phyloP scores from a whole-genome alignment of 2,113 vertebrate species.

The Sceloporus undulatus region DNA sequence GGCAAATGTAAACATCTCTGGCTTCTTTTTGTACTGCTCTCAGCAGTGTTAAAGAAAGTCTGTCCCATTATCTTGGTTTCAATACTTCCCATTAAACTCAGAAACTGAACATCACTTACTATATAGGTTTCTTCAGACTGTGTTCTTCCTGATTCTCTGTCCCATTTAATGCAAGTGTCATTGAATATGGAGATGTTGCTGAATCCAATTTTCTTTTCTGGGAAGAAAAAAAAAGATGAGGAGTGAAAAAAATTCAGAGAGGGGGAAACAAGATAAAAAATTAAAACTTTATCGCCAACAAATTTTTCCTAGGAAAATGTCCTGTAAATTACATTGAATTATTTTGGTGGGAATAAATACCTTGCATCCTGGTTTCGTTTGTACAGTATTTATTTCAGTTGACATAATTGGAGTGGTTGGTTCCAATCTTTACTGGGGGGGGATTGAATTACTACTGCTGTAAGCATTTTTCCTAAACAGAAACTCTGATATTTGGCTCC shows the following conservation, averaged over 20 bases:
- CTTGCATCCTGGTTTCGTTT: no score
- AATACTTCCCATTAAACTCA: neutral
- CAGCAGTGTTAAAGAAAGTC: neutral
- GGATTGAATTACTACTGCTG: neutral
- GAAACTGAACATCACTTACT: slow-evolving; percentile 68
- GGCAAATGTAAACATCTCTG: neutral
- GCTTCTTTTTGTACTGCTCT: neutral
- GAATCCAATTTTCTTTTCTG: slow-evolving; percentile 77
- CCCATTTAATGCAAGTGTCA: slow-evolving; percentile 90
- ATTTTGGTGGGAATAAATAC: no score
- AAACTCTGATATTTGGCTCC: neutral
- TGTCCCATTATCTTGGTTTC: neutral
- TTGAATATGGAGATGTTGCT: slow-evolving; percentile 81
- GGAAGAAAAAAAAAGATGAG: neutral
- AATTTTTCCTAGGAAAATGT: no score
- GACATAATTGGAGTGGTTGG: no score
- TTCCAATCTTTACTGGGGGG: no score
- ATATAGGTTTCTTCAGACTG: slow-evolving; percentile 70
- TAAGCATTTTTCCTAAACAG: neutral
- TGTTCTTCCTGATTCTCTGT: slow-evolving; percentile 71
- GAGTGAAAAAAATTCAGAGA: neutral
- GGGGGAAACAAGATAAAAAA: neutral
- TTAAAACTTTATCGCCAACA: no score
- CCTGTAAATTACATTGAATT: no score
- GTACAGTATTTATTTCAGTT: no score